Base-by-base conservation (phyloP, 2,797 vertebrate species). In the Enteromius trimaculatus region DNA sequence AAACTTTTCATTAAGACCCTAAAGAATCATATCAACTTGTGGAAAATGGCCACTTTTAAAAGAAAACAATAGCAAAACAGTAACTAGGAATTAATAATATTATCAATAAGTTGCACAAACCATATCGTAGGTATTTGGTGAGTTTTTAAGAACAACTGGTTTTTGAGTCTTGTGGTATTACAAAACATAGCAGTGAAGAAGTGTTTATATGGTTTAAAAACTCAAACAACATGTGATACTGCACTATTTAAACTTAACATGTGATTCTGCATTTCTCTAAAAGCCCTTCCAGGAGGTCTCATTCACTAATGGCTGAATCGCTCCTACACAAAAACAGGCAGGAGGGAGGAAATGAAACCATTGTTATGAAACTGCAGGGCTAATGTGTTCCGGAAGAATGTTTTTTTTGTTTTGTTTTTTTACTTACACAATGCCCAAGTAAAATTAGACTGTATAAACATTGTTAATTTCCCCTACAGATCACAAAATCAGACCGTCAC, bases 361-460 rank as follows among this genome's bases (percentile, higher is more conserved):
- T 81, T 81, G 80, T 81, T 81, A 37, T 74, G 42, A 81, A 64
- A 81, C 80, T 19, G 53, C 39, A 17, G 31, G 21, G 10, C 49
- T 72, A 72, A 62, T 37, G 69, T 4, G 21, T 74, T 72, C 64
- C 58, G 21, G 58, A 81, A 62, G 68, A 49, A 72, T 72, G 69
- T 10, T 60, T 55, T 51, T 29, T 8, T 70, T 42, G 37, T 29
- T 70, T 26, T 1, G 44, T 26, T 51, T 26, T 8, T 71, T 60
- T 39, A n/a, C 47, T 29, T 1, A 9, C 55, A 81, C 66, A 71
- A 80, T 80, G 23, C 79, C 29, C 4, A 62, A 23, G 11, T 81
- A 34, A 81, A 81, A 62, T 72, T 72, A 64, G 4, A 72, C 14
- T 0, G 26, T 64, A 71, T 70, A 71, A 71, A 60, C 51, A 44